Base-by-base conservation (phyloP, 1,140 invertebrate genomes). In the Aradophagus sp. region DNA sequence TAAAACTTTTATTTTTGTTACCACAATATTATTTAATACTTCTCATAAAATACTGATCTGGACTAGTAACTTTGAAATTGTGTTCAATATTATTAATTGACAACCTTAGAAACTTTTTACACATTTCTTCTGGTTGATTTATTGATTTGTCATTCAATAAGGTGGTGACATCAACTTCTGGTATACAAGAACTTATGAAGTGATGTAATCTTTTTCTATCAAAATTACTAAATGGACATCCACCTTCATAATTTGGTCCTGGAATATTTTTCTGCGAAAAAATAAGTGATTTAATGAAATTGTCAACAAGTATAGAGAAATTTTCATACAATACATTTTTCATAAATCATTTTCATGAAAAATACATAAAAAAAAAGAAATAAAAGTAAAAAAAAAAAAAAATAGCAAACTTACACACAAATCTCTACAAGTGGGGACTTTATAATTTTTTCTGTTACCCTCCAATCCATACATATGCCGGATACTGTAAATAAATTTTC, bases 381-480 rank as follows among this genome's bases (percentile, higher is more conserved):
- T 8, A 23, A 23, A 23, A 23, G 20, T 23, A 5, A 8, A 23
- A 23, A 23, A 4, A 23, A 23, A 23, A 23, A 23, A 23, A 10
- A 48, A 23, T 5, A 65, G 38, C 36, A 41, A 12, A 82, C 81
- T 55, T 80, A 86, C 86, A 75, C 89, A 88, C 32, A 92, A 87
- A 16, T 75, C 61, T 6, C 77, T 53, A 73, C 91, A 92, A 56
- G 75, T 84, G 42, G 88, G 87, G 15, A 87, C 87, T 27, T 77
- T 80, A 55, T 92, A 92, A 76, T 87, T 87, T 73, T 85, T 90
- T 56, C 85, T 82, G 4, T 85, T 80, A n/a, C 92, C 91, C 84
- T 92, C 91, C 27, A 92, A 81, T 1, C 91, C 91, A 85, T 92
- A 93, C 76, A 92, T 82, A 78, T 93, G 92, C 53, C 90, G 85